Percentiles rank a stretch among this genome's conserved stretches.
phyloP scores from a whole-genome alignment of 2,113 vertebrate genomes.

The Sapayoa aenigma region DNA sequence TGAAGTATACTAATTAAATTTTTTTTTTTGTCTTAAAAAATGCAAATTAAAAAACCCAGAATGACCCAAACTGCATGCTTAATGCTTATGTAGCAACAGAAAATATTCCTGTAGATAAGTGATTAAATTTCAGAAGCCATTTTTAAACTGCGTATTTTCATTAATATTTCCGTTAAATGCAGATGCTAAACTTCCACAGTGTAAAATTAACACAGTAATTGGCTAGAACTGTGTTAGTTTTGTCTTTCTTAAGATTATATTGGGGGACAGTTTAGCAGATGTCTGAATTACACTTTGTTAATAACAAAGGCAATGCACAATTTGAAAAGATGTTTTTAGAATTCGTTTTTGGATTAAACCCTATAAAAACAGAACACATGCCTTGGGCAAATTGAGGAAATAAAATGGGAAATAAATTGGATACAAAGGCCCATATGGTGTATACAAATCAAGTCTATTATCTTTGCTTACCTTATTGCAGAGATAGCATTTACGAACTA shows the following conservation, averaged over 20 bases:
- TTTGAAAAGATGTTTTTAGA: constrained; percentile 31
- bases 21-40: neutral
- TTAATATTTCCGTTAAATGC: neutral
- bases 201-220: constrained; percentile 19
- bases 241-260: constrained; percentile 23
- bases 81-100: neutral
- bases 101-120: neutral
- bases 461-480: constrained; percentile 60
- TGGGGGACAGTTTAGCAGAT: constrained; percentile 45
- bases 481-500: constrained; percentile 43
- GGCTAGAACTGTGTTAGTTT: neutral
- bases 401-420: constrained; percentile 48
- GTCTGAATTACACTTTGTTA: constrained; percentile 56
- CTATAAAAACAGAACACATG: constrained; percentile 27
- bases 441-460: constrained; percentile 71
- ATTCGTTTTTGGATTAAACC: constrained; percentile 33
- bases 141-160: neutral
- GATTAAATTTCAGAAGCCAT: neutral
- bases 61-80: neutral
- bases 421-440: constrained; percentile 52
- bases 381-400: constrained; percentile 50
- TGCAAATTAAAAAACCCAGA: neutral
- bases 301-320: constrained; percentile 16
- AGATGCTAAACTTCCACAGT: neutral
- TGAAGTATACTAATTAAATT: neutral